These are phyloP conservation scores for Agrochola lychnidis DNA, from an alignment of 2,888 invertebrate species.

Conservation along the genomic window DNA sequence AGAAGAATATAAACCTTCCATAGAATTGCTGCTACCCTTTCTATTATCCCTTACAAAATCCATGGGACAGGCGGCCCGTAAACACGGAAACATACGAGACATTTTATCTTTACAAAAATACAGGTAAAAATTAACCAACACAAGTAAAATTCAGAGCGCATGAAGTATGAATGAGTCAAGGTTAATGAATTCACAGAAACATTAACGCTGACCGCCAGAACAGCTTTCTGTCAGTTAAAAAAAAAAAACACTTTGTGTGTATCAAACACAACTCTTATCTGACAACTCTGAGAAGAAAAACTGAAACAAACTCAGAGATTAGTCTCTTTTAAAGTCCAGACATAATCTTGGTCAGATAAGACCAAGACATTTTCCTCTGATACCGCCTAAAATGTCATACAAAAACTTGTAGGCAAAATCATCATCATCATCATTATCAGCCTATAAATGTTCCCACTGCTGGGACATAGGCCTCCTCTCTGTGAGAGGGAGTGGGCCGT, in stretches of 20 bases:
- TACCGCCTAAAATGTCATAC: not conserved
- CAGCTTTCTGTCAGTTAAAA: too few relatives aligned
- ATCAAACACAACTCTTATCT: not conserved
- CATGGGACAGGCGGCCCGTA: constrained; percentile 54
- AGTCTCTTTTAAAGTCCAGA: not conserved
- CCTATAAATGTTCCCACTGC: too few relatives aligned
- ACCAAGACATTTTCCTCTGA: not conserved
- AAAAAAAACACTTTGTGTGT: not conserved
- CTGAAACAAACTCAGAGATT: not conserved
- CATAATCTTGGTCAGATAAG: not conserved
- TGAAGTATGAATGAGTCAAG: constrained; percentile 34
- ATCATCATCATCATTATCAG: too few relatives aligned
- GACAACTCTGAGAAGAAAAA: not conserved
- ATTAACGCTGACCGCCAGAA: not conserved
- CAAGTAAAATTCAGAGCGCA: constrained; percentile 2
- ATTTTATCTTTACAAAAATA: constrained; percentile 56
- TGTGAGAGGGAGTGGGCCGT: too few relatives aligned
- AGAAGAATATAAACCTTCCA: constrained; percentile 36
- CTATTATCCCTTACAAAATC: constrained; percentile 56
- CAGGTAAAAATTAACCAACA: constrained; percentile 62
- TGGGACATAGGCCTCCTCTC: too few relatives aligned
- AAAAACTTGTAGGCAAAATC: too few relatives aligned
- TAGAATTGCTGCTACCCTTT: constrained; percentile 43
- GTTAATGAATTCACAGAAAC: not conserved
- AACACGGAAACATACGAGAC: constrained; percentile 52